Base-by-base conservation (phyloP, 1,140 invertebrate genomes). In the Cyphomyrmex costatus region DNA sequence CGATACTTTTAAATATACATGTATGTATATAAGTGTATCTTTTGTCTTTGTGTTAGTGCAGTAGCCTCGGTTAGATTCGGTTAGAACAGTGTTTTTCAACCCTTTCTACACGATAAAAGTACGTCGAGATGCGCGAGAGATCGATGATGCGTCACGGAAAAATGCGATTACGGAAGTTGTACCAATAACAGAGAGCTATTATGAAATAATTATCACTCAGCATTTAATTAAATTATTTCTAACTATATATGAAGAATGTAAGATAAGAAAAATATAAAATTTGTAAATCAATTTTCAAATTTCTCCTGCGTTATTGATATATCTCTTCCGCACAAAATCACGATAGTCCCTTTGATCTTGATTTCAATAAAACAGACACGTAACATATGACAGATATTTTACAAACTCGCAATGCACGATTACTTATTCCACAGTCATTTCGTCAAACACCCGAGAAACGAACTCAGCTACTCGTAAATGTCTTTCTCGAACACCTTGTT, bases 11-110 rank as follows among this genome's bases (percentile, higher is more conserved):
- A 53, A 33, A 70, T 86, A 36, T 56, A 33, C 60, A 36, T 24
- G 46, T 79, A 33, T 46, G 21, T 42, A 66, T 56, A 58, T 51
- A 42, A 58, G 42, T 78, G 60, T 63, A 76, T 66, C 65, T 58
- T 46, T 49, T 58, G 36, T 83, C 68, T 83, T 14, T 83, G n/a
- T 42, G 79, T 83, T 83, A 83, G 79, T 83, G 53, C 36, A 83
- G 21, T 49, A 83, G 79, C 79, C 36, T 74, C 79, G 68, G 79
- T 83, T 83, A 83, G 79, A 83, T 83, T 73, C 79, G 68, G 79
- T 83, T 83, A 83, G 79, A 83, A 33, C 68, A 83, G 79, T 83
- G 68, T 83, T 83, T 74, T 83, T 83, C 79, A 83, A 83, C 79
- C 79, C 79, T 83, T 83, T 61, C 36, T 60, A 24, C 79, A 16